Percentiles rank a stretch among this genome's conserved stretches.
These are phyloP conservation scores for Bufo gargarizans DNA, from an alignment of 2,113 vertebrate genomes.

Conservation along the genomic window DNA sequence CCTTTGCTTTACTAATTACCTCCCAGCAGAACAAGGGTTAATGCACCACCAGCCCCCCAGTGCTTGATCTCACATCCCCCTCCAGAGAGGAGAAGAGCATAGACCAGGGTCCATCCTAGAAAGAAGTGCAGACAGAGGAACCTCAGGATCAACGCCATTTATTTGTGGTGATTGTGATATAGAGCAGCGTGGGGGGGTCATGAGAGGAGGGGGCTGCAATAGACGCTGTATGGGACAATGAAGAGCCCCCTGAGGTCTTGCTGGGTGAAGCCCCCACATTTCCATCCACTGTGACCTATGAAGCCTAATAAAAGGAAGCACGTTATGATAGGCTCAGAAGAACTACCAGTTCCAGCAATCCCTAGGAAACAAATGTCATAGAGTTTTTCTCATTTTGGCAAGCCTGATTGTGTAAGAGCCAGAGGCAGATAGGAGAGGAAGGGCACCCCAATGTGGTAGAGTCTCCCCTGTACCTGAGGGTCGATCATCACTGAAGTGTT, in stretches of 20 bases:
- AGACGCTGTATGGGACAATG: neutral
- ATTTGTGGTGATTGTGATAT: neutral
- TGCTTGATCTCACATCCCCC: neutral
- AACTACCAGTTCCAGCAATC: slow-evolving; percentile 5
- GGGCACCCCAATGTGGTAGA: slow-evolving; percentile 88
- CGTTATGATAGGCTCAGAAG: neutral
- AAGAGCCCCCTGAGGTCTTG: neutral
- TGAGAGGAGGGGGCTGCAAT: neutral
- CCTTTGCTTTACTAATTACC: neutral
- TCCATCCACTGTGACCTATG: neutral
- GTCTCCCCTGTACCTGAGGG: slow-evolving; percentile 77
- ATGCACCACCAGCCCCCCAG: neutral
- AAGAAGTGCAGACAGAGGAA: neutral
- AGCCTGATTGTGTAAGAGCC: slow-evolving; percentile 74
- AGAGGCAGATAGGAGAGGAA: slow-evolving; percentile 86
- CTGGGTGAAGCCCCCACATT: neutral
- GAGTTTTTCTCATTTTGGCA: slow-evolving; percentile 62
- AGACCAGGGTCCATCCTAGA: neutral
- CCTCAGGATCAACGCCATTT: neutral
- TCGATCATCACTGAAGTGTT: slow-evolving; percentile 78
- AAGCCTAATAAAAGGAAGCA: neutral
- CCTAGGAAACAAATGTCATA: neutral
- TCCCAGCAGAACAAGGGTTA: neutral
- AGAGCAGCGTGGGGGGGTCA: neutral
- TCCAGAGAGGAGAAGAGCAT: too few species aligned